phyloP scores from a whole-genome alignment of 1,140 invertebrate species.

The Anastrepha ludens region DNA sequence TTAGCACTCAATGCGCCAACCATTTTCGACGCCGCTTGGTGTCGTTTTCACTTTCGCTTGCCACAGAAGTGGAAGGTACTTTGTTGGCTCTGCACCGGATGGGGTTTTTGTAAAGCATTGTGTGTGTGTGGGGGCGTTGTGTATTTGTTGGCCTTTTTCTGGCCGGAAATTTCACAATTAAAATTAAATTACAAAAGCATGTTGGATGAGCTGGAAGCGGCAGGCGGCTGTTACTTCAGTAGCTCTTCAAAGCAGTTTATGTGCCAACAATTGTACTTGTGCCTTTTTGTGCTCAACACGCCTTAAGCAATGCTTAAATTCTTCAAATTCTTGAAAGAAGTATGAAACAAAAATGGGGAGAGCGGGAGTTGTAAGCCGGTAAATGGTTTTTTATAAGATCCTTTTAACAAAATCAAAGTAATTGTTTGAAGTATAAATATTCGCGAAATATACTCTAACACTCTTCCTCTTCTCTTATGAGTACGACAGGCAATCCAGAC shows the following conservation, averaged over 20 bases:
- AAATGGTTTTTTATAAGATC: background rate
- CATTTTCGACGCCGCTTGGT: background rate
- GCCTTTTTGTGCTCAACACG: background rate
- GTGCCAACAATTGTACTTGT: background rate
- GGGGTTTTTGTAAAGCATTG: background rate
- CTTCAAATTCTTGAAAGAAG: background rate
- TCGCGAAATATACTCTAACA: no score
- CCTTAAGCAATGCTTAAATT: background rate
- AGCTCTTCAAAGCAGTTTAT: background rate
- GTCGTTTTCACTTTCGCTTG: constrained; percentile 21
- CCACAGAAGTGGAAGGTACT: background rate
- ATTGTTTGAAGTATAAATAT: background rate
- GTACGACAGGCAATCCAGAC: no score
- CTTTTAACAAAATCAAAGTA: background rate
- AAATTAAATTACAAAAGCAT: background rate
- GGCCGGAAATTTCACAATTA: constrained; percentile 22
- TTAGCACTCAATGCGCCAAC: background rate
- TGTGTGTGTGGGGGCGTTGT: background rate
- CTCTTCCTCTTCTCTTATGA: no score
- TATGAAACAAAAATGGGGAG: no score
- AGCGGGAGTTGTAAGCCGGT: background rate
- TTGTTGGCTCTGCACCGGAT: background rate
- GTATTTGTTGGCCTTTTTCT: background rate
- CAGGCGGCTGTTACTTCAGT: background rate
- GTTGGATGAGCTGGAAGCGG: background rate